Base-by-base conservation (phyloP, 2,113 vertebrate genomes). In the Syngnathoides biaculeatus region DNA sequence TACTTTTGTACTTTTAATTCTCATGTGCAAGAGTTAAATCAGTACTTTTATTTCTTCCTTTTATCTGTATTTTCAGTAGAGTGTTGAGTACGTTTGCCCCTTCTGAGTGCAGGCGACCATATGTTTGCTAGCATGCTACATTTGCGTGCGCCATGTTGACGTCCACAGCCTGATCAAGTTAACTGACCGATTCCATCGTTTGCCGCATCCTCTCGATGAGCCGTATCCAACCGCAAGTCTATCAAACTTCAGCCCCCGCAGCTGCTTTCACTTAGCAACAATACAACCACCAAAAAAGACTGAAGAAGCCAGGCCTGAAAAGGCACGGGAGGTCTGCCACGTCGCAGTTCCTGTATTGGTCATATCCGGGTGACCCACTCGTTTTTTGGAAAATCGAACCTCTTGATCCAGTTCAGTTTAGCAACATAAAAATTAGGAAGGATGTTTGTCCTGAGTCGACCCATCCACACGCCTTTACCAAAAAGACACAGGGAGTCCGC, bases 71-170 rank as follows among this genome's bases (percentile, higher is more conserved):
- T n/a, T n/a, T n/a, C n/a, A n/a, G n/a, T n/a, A 35, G 30, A 35
- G 30, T 35, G 30, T 35, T 35, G 30, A 35, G 30, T 35, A 5
- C 30, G 3, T 35, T 48, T 20, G 47, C 19, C 47, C 9, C 19
- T 19, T 24, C 15, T 17, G 58, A 15, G 12, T 7, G 27, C 22
- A 7, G 50, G 24, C 14, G n/a, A 4, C 0, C 30, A 30, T 22
- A 48, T 73, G 62, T 74, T 73, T 42, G 47, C 20, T 17, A 43
- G 39, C 77, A 22, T 22, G 1, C 26, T 61, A 39, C 35, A 22
- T 72, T 74, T 40, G 24, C 39, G 67, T 20, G 26, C 62, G 35
- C 47, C 47, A 2, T 12, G 42, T 52, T 53, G 61, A 74, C 73
- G 73, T 52, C 22, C 22, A 5, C 11, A 26, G 12, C 22, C 20